phyloP scores from a whole-genome alignment of 2,113 vertebrate species.

The Enhydra lutris region DNA sequence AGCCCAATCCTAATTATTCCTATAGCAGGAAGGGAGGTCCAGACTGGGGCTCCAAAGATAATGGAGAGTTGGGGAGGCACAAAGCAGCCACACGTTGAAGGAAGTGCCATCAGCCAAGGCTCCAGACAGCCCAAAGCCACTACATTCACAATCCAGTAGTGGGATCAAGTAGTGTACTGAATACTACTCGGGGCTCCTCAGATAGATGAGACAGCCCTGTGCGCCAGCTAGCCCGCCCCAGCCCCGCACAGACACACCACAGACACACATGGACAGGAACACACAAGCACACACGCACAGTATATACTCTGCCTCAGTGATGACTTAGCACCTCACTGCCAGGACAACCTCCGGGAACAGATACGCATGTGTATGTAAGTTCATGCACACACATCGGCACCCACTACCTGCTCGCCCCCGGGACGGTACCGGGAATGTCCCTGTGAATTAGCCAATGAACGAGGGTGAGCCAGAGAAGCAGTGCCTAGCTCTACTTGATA shows the following conservation, averaged over 20 bases:
- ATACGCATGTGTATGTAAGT: neutral
- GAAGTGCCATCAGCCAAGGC: neutral
- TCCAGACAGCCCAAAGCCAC: neutral
- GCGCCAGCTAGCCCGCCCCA: neutral
- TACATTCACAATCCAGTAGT: neutral
- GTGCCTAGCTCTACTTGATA: neutral
- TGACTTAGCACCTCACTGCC: slow-evolving; percentile 50
- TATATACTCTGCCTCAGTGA: neutral
- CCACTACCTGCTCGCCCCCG: neutral
- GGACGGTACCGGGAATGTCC: neutral
- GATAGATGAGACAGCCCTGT: neutral
- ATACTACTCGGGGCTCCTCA: neutral
- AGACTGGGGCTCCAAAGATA: neutral
- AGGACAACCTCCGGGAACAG: neutral
- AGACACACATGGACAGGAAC: neutral
- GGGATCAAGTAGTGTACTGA: neutral
- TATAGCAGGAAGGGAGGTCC: neutral
- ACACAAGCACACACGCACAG: neutral
- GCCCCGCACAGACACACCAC: neutral
- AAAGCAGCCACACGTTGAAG: neutral
- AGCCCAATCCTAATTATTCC: slow-evolving; percentile 9
- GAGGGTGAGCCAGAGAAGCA: neutral
- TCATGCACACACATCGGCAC: neutral
- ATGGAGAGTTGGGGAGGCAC: neutral
- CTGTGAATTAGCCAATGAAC: neutral